phyloP scores from a whole-genome alignment of 2,888 invertebrate genomes.

The Lasioglossum pauxillum region DNA sequence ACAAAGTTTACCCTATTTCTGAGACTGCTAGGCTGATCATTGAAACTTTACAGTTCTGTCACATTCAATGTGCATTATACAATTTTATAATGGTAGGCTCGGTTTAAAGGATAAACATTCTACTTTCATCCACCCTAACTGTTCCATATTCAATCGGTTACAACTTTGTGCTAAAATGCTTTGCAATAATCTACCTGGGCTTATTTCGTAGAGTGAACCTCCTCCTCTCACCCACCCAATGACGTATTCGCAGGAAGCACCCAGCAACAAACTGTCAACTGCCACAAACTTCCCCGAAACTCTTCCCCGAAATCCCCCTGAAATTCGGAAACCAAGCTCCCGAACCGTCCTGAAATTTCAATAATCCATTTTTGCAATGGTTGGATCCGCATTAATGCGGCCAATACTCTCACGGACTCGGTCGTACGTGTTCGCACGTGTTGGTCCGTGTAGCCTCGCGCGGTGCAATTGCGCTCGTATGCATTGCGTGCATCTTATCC shows the following conservation, averaged over 20 bases:
- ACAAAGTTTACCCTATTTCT: too few relatives aligned
- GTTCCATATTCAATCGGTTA: too few relatives aligned
- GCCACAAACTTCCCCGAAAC: background rate
- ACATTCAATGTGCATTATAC: too few relatives aligned
- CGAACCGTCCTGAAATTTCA: background rate
- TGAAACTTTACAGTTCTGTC: too few relatives aligned
- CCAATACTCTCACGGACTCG: background rate
- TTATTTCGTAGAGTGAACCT: background rate
- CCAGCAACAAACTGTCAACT: background rate
- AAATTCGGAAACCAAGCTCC: background rate
- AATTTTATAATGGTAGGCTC: too few relatives aligned
- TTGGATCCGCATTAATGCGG: background rate
- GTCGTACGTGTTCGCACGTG: background rate
- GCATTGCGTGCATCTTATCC: slow-evolving; percentile 47
- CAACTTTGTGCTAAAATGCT: background rate
- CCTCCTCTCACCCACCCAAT: background rate
- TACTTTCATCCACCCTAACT: too few relatives aligned
- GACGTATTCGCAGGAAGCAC: background rate
- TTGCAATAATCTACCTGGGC: background rate
- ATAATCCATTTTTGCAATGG: background rate
- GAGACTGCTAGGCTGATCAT: too few relatives aligned
- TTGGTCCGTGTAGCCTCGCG: slow-evolving; percentile 14
- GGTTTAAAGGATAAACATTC: too few relatives aligned
- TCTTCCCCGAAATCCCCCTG: background rate
- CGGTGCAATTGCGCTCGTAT: slow-evolving; percentile 11